phyloP scores from a whole-genome alignment of 2,888 invertebrate genomes.

The Odontomyia ornata region DNA sequence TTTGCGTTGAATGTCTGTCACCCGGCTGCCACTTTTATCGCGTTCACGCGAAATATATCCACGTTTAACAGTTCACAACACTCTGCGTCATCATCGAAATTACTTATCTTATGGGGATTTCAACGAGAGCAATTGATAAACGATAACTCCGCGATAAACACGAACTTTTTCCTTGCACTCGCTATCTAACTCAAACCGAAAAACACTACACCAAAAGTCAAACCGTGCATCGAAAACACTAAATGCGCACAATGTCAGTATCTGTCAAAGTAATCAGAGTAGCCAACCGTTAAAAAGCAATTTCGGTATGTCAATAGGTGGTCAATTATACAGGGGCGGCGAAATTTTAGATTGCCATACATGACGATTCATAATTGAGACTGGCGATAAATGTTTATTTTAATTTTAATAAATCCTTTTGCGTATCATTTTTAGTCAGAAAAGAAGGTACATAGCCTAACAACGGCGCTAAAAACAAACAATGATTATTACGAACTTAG shows the following conservation, averaged over 20 bases:
- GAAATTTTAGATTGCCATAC: too few species aligned
- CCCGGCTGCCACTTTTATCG: constrained; percentile 19
- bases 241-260: not conserved
- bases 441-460: too few species aligned
- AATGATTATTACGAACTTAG: too few species aligned
- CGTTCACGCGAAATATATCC: not conserved
- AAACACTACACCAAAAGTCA: not conserved
- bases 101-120: not conserved
- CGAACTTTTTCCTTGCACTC: constrained; percentile 5
- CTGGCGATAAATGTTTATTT: too few species aligned
- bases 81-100: not conserved
- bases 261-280: constrained; percentile 18
- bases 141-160: not conserved
- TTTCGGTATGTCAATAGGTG: too few species aligned
- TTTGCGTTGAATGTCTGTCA: not conserved
- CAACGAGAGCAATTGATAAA: not conserved
- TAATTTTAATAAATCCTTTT: too few species aligned
- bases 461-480: too few species aligned
- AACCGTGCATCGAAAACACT: constrained; percentile 20
- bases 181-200: not conserved
- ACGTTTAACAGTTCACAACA: not conserved
- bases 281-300: constrained; percentile 7
- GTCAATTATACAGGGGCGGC: not conserved
- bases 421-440: too few species aligned
- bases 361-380: too few species aligned